phyloP scores from a whole-genome alignment of 2,113 vertebrate species.

The Elaphurus davidianus region DNA sequence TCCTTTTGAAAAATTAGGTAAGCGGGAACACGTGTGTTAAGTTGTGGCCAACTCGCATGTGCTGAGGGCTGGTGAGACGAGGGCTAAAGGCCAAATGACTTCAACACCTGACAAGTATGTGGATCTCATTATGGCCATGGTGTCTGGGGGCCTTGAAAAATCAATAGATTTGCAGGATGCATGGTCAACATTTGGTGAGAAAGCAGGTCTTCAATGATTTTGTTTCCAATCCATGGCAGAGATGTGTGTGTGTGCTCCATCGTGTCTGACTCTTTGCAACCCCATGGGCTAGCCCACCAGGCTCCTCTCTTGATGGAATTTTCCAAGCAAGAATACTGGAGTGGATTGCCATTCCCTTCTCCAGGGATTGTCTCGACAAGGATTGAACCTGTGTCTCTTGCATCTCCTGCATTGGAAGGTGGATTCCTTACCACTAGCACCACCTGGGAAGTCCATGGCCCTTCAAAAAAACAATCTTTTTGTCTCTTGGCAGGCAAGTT shows the following conservation, averaged over 20 bases:
- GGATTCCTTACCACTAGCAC: not conserved
- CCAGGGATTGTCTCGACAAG: not conserved
- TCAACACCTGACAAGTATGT: slow-evolving; percentile 56
- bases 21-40: slow-evolving; percentile 61
- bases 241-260: not conserved
- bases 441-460: not conserved
- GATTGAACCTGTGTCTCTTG: not conserved
- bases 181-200: slow-evolving; percentile 28
- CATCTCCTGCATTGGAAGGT: not conserved
- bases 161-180: not conserved
- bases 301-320: not conserved
- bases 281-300: not conserved
- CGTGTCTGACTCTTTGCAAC: not conserved
- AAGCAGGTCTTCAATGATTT: slow-evolving; percentile 18
- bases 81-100: slow-evolving; percentile 65
- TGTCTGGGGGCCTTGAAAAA: not conserved
- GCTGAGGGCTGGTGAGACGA: slow-evolving; percentile 37
- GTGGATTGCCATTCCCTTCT: not conserved
- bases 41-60: slow-evolving; percentile 21
- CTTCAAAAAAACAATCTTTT: not conserved
- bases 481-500: not conserved
- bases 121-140: slow-evolving; percentile 62
- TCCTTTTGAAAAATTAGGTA: slow-evolving; percentile 69
- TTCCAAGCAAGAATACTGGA: not conserved
- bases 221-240: not conserved